Evolutionary conservation across 2,888 invertebrate species (phyloP).

Genomic region (Galeopsomyia nigrocyanea): DNA sequence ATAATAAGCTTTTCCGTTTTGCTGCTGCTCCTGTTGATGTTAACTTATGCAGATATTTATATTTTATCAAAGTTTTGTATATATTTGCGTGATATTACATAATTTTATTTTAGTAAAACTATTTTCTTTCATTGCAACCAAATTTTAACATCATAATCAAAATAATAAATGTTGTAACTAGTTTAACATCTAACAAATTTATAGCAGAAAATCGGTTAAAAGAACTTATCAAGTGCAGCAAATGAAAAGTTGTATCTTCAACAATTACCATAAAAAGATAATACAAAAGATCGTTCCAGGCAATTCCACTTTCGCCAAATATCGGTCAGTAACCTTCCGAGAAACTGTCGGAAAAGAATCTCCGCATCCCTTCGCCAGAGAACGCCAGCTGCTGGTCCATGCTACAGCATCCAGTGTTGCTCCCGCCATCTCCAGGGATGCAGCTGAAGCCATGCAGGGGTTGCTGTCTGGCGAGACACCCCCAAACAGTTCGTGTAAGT

Average conservation of each 20-base stretch:
- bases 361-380: constrained; percentile 54
- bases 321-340: constrained; percentile 37
- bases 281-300: background rate
- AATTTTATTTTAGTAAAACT: no score
- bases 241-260: no score
- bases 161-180: no score
- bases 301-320: background rate
- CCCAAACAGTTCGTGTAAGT: constrained; percentile 46
- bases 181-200: no score
- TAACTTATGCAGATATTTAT: background rate
- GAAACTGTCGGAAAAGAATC: background rate
- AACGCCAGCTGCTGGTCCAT: constrained; percentile 63
- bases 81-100: no score
- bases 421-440: constrained; percentile 56
- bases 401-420: constrained; percentile 57
- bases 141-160: no score
- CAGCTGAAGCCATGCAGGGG: constrained; percentile 47
- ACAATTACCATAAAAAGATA: background rate
- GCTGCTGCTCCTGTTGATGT: background rate
- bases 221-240: no score
- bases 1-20: constrained; percentile 1
- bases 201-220: no score
- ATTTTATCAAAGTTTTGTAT: no score
- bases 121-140: no score
- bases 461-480: constrained; percentile 51